Percentiles rank a stretch among this genome's conserved stretches.
Evolutionary conservation across 2,888 invertebrate species (phyloP).

Genomic region (Bugulina stolonifera): DNA sequence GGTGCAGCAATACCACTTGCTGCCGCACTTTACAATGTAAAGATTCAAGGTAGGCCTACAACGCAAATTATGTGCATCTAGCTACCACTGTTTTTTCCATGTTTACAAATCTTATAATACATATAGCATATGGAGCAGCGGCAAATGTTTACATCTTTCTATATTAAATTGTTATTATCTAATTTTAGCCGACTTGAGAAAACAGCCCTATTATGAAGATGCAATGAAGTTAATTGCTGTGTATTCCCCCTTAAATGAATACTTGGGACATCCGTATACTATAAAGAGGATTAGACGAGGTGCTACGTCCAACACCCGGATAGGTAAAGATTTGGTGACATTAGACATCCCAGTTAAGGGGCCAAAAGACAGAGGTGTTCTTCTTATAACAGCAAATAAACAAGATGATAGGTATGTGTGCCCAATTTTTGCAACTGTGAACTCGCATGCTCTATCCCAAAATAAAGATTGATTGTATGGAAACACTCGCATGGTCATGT

Average conservation of each 20-base stretch:
- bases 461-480: too few relatives aligned
- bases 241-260: background rate
- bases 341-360: conserved; percentile 7
- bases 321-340: background rate
- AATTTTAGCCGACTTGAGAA: background rate
- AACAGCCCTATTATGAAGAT: background rate
- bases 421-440: background rate
- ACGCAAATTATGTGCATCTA: background rate
- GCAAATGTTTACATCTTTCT: too few relatives aligned
- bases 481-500: too few relatives aligned
- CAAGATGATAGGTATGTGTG: background rate
- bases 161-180: too few relatives aligned
- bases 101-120: too few relatives aligned
- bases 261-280: background rate
- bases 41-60: background rate
- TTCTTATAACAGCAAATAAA: background rate
- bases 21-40: background rate
- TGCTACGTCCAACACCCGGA: background rate
- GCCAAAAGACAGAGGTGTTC: background rate
- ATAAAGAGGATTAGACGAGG: background rate
- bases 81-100: too few relatives aligned
- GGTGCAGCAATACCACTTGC: background rate
- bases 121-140: too few relatives aligned
- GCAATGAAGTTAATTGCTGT: background rate
- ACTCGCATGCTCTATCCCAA: background rate